Evolutionary conservation across 1,140 invertebrate genomes (phyloP).

Genomic region (Drosophila sp.): DNA sequence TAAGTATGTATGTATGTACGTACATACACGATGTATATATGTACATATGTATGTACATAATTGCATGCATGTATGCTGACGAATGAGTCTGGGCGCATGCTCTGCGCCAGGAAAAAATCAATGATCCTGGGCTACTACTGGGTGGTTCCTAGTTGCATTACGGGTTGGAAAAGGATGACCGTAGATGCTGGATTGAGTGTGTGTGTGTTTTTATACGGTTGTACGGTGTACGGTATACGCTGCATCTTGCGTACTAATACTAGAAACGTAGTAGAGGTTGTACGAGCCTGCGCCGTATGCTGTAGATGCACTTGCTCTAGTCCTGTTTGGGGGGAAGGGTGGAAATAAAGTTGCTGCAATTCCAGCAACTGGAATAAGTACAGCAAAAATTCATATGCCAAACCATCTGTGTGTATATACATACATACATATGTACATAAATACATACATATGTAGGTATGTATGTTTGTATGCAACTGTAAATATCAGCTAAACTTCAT

Average conservation of each 20-base stretch:
- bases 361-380: conserved; percentile 2
- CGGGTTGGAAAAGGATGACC: conserved; percentile 57
- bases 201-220: conserved; percentile 1
- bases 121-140: conserved; percentile 59
- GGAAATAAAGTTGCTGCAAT: not conserved
- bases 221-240: conserved; percentile 57
- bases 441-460: not conserved
- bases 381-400: not conserved
- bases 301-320: conserved; percentile 25
- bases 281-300: conserved; percentile 34
- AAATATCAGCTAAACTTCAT: not conserved
- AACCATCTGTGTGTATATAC: not conserved
- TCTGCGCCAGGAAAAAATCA: conserved; percentile 57
- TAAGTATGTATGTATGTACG: not conserved
- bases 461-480: not conserved
- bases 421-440: conserved; percentile 3
- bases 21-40: not conserved
- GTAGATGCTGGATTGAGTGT: conserved; percentile 20
- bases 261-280: conserved; percentile 65
- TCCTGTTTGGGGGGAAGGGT: not conserved
- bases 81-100: conserved; percentile 50
- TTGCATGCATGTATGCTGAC: conserved; percentile 16
- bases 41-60: no score
- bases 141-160: not conserved
- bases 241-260: conserved; percentile 71